Percentiles rank a stretch among this genome's conserved stretches.
These are phyloP conservation scores for Phyllotis vaccarum DNA, from an alignment of 2,797 vertebrate species.

Conservation along the genomic window DNA sequence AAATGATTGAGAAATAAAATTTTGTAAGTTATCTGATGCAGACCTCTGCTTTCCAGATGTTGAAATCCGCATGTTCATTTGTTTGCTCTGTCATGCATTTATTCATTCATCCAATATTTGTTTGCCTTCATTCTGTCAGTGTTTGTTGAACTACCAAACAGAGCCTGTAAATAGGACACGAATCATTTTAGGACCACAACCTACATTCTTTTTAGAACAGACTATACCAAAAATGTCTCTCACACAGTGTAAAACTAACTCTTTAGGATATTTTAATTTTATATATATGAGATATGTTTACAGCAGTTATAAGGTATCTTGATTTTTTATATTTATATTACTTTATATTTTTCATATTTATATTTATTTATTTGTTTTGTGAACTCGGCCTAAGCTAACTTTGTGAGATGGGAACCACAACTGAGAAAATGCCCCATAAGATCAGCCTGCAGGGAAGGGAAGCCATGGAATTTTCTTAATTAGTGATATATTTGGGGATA, in stretches of 20 bases:
- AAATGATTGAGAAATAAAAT: not conserved
- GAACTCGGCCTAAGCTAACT: not conserved
- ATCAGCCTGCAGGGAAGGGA: not conserved
- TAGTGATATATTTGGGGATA: not conserved
- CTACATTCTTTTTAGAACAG: not conserved
- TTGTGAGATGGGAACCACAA: not conserved
- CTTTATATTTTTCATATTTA: not conserved
- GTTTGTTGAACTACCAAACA: not conserved
- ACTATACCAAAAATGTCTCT: not conserved
- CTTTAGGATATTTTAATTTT: not conserved
- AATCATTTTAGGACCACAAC: not conserved
- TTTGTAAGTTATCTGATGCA: not conserved
- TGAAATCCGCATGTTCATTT: not conserved
- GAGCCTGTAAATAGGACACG: not conserved
- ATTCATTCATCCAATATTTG: constrained; percentile 11
- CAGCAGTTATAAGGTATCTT: not conserved
- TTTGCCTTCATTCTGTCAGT: not conserved
- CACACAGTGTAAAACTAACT: not conserved
- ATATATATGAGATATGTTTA: not conserved
- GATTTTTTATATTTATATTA: too few relatives aligned
- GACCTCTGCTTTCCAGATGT: not conserved
- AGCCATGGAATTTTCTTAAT: not conserved
- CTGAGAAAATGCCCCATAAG: not conserved
- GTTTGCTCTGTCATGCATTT: not conserved
- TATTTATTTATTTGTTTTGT: not conserved